Evolutionary conservation across 2,797 vertebrate genomes (phyloP).

Genomic region (Telmatherina bonti): DNA sequence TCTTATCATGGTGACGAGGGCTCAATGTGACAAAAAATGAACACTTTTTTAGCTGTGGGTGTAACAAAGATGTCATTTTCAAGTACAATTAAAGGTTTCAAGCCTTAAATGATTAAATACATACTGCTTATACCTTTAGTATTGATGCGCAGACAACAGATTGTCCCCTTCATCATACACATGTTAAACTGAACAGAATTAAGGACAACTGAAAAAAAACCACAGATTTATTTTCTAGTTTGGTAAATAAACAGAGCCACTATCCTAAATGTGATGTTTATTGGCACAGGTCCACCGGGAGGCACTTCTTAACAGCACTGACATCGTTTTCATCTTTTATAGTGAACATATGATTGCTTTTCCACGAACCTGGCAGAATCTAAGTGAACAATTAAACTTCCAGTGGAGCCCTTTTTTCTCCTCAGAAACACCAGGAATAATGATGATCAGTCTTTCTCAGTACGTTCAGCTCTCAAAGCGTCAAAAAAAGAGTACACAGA

Average conservation of each 20-base stretch:
- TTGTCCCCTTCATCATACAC: neutral
- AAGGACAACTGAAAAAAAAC: conserved; percentile 3
- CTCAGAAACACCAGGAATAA: conserved; percentile 13
- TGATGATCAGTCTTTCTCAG: conserved; percentile 1
- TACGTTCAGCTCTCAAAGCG: neutral
- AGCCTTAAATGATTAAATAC: too few species aligned
- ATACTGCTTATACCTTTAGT: too few species aligned
- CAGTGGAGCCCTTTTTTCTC: neutral
- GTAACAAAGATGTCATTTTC: neutral
- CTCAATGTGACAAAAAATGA: neutral
- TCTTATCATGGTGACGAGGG: neutral
- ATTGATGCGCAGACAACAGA: too few species aligned
- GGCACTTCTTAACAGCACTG: conserved; percentile 11
- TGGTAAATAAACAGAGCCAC: conserved; percentile 45
- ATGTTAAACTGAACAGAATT: neutral
- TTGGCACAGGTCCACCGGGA: conserved; percentile 24
- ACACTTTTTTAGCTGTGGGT: neutral
- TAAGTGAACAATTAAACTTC: conserved; percentile 25
- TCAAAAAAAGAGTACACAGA: conserved; percentile 1
- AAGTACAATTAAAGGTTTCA: too few species aligned
- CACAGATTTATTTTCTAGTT: conserved; percentile 8
- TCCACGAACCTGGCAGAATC: conserved; percentile 20
- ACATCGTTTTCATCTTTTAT: conserved; percentile 35
- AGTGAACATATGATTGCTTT: conserved; percentile 18
- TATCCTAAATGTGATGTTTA: conserved; percentile 41